A percentile compares a stretch with the other conserved stretches of the same genome.
Conservation (phyloP, 2,797 vertebrate species). For the Lagocephalus sceleratus region DNA sequence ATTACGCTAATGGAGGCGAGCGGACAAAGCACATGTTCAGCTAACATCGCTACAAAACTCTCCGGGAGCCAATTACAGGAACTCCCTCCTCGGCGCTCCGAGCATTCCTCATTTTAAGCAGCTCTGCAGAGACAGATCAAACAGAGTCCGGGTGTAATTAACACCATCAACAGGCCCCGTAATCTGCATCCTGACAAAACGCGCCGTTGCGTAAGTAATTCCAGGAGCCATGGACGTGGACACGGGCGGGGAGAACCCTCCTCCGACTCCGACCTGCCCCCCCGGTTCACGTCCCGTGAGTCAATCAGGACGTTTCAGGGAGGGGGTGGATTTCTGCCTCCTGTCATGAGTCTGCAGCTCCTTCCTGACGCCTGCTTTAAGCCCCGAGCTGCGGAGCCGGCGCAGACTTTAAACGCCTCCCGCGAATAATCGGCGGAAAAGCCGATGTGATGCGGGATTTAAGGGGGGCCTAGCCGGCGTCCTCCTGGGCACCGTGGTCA, state of each 20-base stretch:
- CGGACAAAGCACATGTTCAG: constrained; percentile 57
- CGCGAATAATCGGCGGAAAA: constrained; percentile 12
- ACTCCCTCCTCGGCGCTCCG: constrained; percentile 27
- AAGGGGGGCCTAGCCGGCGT: constrained; percentile 6
- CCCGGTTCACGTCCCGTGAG: not conserved
- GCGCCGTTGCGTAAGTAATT: constrained; percentile 3
- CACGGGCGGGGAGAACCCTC: too few species aligned
- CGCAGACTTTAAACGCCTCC: constrained; percentile 11
- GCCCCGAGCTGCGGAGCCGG: not conserved
- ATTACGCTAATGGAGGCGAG: constrained; percentile 56
- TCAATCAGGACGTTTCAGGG: not conserved
- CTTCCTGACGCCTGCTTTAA: constrained; percentile 11
- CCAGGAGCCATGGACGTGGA: constrained; percentile 10
- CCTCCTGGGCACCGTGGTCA: not conserved
- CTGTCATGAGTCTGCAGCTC: constrained; percentile 9
- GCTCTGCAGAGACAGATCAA: constrained; percentile 20
- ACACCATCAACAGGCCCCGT: constrained; percentile 10
- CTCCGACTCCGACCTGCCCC: not conserved
- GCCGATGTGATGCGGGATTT: constrained; percentile 14
- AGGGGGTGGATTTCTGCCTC: not conserved
- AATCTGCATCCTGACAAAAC: constrained; percentile 3
- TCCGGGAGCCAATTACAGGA: constrained; percentile 57
- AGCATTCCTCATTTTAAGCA: constrained; percentile 11
- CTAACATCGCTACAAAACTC: constrained; percentile 49
- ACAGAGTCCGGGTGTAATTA: constrained; percentile 19